Evolutionary conservation across 2,113 vertebrate genomes (phyloP), one percentile per base, ranked within the genome.

Genomic region (Ploceus nigricollis): DNA sequence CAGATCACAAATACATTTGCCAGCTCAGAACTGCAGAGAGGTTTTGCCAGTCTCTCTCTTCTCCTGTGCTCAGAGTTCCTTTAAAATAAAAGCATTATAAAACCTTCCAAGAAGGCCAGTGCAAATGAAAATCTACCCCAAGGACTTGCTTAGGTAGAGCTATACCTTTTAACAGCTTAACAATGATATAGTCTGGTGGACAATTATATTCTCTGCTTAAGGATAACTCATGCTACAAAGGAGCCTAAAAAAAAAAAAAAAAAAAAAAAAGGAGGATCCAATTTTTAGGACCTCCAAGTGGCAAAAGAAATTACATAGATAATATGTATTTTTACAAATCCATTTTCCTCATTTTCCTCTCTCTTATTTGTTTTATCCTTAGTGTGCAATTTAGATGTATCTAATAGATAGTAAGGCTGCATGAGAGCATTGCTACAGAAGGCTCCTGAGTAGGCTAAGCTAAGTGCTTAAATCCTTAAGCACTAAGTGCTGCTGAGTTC

Each of bases 1-100:
- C 73, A 94, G 65, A 90, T 87, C 65, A 87, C 93, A 94, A 96
- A 94, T 57, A 90, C 56, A 51, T 93, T 97, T 94, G 76, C 89
- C 75, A 94, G 35, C 77, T 79, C 78, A 89, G 77, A 79, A 60
- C 63, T 58, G 33, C 66, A 89, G 47, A 73, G 68, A 78, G 44
- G 78, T 76, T 93, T 93, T 88, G 54, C 78, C 82, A 89, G 31
- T 39, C 25, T 92, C 65, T 35, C 44, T 95, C 82, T 31, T 96
- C 72, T 92, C 70, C 64, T n/a, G n/a, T 88, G 79, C 68, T 92
- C 54, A 92, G 60, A 95, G 33, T 61, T 85, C 30, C 71, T 63
- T 95, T 95, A 87, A 78, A 94, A 87, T 75, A 83, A 94, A 89
- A 86, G 50, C 54, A 64, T 93, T 94, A 85, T 65, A 83, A 94